Percentiles rank a stretch among this genome's conserved stretches.
These are phyloP conservation scores for Phrynocephalus guinanensis DNA, from an alignment of 2,797 vertebrate species.

Conservation along the genomic window DNA sequence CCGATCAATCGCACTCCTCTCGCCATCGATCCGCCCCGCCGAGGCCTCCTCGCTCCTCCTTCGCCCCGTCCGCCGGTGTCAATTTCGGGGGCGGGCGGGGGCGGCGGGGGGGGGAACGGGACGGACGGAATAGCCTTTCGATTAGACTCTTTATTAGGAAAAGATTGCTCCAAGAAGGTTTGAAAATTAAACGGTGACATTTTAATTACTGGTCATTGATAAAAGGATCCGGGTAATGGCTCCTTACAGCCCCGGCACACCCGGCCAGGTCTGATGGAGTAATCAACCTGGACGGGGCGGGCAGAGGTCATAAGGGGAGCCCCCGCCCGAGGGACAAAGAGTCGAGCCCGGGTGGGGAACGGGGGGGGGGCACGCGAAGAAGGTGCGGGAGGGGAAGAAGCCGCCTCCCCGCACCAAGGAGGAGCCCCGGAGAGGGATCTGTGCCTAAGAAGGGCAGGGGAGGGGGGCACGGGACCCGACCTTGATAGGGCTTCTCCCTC, in stretches of 20 bases:
- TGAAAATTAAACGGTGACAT: conserved; percentile 94
- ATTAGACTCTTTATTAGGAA: conserved; percentile 89
- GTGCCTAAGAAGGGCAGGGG: neutral
- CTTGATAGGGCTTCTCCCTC: neutral
- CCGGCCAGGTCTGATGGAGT: too few relatives aligned
- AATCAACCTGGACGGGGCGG: too few relatives aligned
- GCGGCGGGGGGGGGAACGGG: neutral
- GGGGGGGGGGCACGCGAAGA: too few relatives aligned
- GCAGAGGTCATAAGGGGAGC: too few relatives aligned
- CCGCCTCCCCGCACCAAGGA: neutral
- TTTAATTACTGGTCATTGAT: conserved; percentile 97
- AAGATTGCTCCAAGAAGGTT: conserved; percentile 87
- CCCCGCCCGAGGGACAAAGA: too few relatives aligned
- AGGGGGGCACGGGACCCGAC: conserved; percentile 30
- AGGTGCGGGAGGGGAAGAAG: neutral
- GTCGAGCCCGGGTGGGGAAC: too few relatives aligned
- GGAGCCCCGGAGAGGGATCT: neutral
- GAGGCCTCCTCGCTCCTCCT: neutral
- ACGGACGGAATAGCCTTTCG: conserved; percentile 84
- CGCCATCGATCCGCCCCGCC: neutral
- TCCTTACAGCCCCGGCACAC: conserved; percentile 66
- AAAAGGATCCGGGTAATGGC: conserved; percentile 83
- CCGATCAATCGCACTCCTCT: conserved; percentile 86
- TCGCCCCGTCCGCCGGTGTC: neutral
- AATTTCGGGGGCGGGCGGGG: neutral